Conservation (phyloP, 2,113 vertebrate species). For the Psephotus haematonotus region DNA sequence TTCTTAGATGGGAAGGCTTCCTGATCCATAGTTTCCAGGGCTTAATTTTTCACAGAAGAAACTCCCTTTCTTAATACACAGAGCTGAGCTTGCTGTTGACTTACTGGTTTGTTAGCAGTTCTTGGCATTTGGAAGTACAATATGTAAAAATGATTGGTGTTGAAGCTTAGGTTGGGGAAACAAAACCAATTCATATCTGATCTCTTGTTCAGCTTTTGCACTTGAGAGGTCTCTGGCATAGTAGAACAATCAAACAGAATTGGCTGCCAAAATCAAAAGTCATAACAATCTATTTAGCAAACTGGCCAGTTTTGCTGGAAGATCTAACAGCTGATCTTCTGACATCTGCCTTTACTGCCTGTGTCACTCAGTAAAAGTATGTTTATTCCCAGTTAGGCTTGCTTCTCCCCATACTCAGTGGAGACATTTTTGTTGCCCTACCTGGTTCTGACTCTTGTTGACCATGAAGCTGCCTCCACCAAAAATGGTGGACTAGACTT, state of each 20-base stretch:
- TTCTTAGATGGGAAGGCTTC: neutral
- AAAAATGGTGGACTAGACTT: neutral
- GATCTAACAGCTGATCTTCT: neutral
- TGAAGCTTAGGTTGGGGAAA: neutral
- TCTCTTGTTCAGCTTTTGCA: conserved; percentile 24
- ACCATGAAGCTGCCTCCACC: neutral
- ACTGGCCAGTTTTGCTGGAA: conserved; percentile 11
- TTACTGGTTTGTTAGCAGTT: neutral
- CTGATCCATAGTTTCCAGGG: neutral
- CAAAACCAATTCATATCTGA: neutral
- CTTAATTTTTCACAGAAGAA: neutral
- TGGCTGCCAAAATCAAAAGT: conserved; percentile 44
- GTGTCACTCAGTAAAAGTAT: neutral
- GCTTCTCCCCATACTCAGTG: neutral
- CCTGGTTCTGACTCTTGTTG: neutral
- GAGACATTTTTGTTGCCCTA: neutral
- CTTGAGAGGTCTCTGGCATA: conserved; percentile 54
- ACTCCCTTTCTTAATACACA: neutral
- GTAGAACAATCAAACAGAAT: conserved; percentile 32
- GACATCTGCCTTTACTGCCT: neutral
- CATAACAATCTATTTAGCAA: neutral
- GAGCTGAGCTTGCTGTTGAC: neutral
- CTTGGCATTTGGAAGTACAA: neutral
- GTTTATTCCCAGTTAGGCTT: neutral
- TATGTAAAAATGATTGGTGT: conserved; percentile 22